phyloP scores from a whole-genome alignment of 2,797 vertebrate species.

The Botia kubotai region DNA sequence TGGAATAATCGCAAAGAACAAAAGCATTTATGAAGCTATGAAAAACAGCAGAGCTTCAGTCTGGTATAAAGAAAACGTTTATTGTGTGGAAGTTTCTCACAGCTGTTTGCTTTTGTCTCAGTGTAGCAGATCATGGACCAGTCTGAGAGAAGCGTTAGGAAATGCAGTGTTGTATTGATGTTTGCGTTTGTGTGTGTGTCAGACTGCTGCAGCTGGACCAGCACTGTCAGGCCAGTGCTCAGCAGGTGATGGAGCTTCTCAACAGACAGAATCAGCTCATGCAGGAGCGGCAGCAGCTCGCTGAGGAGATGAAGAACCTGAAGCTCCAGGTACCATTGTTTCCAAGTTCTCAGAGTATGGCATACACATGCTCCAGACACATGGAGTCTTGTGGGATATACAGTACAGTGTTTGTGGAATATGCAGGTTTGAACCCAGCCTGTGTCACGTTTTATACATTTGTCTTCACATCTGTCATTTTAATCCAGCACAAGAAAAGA shows the following conservation, averaged over 20 bases:
- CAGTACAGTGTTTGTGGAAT: neutral
- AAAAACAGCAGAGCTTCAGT: too few species aligned
- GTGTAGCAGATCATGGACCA: too few species aligned
- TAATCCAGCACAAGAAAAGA: too few species aligned
- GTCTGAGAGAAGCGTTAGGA: too few species aligned
- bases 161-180: neutral
- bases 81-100: too few species aligned
- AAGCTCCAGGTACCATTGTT: slow-evolving; percentile 57
- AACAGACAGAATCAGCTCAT: slow-evolving; percentile 90
- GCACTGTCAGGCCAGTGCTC: slow-evolving; percentile 90
- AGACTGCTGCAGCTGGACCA: slow-evolving; percentile 93
- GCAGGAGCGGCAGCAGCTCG: slow-evolving; percentile 84
- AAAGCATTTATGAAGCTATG: too few species aligned
- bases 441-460: too few species aligned
- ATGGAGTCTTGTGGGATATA: neutral
- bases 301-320: slow-evolving; percentile 82
- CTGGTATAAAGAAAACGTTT: too few species aligned
- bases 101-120: too few species aligned
- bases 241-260: slow-evolving; percentile 91
- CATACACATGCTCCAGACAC: neutral
- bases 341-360: neutral
- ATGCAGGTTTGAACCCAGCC: too few species aligned
- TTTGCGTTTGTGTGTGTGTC: slow-evolving; percentile 55
- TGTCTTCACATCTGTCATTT: too few species aligned
- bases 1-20: too few species aligned